These are phyloP conservation scores for Epistrophe eligans DNA, from an alignment of 2,888 invertebrate genomes.

Conservation along the genomic window DNA sequence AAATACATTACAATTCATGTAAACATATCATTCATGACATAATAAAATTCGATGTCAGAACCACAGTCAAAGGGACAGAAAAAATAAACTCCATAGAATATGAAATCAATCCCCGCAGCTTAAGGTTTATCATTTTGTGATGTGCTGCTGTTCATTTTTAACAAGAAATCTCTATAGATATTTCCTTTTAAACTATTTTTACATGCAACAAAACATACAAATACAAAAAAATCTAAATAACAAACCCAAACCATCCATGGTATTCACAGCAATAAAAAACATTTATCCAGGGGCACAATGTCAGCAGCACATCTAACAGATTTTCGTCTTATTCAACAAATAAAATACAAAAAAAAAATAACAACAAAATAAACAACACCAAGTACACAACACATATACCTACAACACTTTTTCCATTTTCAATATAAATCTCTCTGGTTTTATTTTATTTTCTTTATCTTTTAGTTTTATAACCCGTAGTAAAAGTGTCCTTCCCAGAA, in stretches of 20 bases:
- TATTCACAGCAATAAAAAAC: constrained; percentile 65
- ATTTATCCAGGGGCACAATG: constrained; percentile 56
- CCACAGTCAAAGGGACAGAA: constrained; percentile 1
- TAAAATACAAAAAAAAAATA: constrained; percentile 15
- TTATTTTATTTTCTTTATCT: constrained; percentile 71
- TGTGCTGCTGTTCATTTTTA: constrained; percentile 36
- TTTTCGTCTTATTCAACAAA: constrained; percentile 63
- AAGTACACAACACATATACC: constrained; percentile 20
- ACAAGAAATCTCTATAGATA: constrained; percentile 27
- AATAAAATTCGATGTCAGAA: constrained; percentile 18
- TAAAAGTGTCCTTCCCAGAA: constrained; percentile 43
- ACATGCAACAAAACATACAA: constrained; percentile 37
- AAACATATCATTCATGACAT: constrained; percentile 7
- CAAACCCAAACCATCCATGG: constrained; percentile 40
- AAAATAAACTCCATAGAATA: not conserved
- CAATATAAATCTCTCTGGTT: constrained; percentile 42
- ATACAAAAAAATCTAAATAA: constrained; percentile 44
- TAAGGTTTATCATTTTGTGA: constrained; percentile 13
- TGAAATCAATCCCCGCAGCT: constrained; percentile 24
- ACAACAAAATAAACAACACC: constrained; percentile 19
- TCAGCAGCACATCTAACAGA: constrained; percentile 67
- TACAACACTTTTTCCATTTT: constrained; percentile 6
- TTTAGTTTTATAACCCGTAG: constrained; percentile 69
- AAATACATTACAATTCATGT: not conserved
- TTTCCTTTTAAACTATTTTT: constrained; percentile 55